phyloP scores from a whole-genome alignment of 1,140 invertebrate species.

The Manduca sexta region DNA sequence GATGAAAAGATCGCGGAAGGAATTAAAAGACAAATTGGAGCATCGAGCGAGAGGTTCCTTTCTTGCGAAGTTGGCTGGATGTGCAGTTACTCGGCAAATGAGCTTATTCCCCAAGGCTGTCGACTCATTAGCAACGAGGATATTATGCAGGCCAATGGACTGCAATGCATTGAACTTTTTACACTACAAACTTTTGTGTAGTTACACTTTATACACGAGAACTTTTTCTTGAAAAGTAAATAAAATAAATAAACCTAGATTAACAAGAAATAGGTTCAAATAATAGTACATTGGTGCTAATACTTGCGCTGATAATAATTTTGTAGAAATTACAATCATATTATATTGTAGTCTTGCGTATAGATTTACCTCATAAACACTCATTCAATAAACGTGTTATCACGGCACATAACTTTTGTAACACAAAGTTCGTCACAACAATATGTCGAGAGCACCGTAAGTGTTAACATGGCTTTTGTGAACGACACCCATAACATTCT shows the following conservation, averaged over 20 bases:
- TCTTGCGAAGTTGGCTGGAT: conserved; percentile 35
- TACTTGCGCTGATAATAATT: too few relatives aligned
- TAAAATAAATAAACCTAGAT: too few relatives aligned
- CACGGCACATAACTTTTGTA: too few relatives aligned
- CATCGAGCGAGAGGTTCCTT: conserved; percentile 41
- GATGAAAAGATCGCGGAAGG: conserved; percentile 23
- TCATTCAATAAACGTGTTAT: too few relatives aligned
- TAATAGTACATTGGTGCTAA: too few relatives aligned
- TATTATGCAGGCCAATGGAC: conserved; percentile 20
- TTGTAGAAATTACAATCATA: too few relatives aligned
- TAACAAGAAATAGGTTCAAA: too few relatives aligned
- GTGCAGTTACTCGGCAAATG: conserved; percentile 46
- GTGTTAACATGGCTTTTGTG: not conserved
- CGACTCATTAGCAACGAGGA: conserved; percentile 41
- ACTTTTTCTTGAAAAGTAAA: too few relatives aligned
- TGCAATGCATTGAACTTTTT: conserved; percentile 20
- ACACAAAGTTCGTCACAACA: not conserved
- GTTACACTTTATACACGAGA: too few relatives aligned
- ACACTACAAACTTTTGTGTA: too few relatives aligned
- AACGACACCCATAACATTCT: conserved; percentile 6
- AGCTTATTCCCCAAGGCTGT: conserved; percentile 48
- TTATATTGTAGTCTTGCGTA: too few relatives aligned
- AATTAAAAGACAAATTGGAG: conserved; percentile 54
- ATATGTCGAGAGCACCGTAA: not conserved
- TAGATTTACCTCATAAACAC: too few relatives aligned